Base-by-base conservation (phyloP, 1,140 invertebrate genomes). In the Contarinia nasturtii region DNA sequence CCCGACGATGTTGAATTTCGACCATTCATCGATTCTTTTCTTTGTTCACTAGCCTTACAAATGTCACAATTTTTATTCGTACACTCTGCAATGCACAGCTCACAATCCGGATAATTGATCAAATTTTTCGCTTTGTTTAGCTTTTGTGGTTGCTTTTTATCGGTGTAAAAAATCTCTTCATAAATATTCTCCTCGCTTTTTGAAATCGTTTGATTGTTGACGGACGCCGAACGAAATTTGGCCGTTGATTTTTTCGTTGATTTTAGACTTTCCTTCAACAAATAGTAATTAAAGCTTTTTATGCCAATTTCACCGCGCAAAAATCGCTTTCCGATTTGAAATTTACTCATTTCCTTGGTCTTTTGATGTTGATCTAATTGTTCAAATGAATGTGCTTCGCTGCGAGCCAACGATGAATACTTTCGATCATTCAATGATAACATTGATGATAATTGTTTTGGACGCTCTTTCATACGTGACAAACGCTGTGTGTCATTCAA, bases 211-310 rank as follows among this genome's bases (percentile, higher is more conserved):
- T 11, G 19, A 47, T 55, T 36, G 42, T 61, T 60, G 17, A 61
- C 60, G 1, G 59, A 55, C 41, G 55, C 11, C 18, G 41, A 45
- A 33, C 37, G 33, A 40, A 20, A 5, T 41, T 40, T 41, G 38
- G 38, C n/a, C 22, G 19, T 42, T 15, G 18, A 17, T 48, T 33
- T 20, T 34, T 10, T 34, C 2, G 21, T 18, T n/a, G 21, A 59
- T 48, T 64, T 64, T 8, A 64, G 34, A 14, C 61, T 61, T 50
- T 64, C 61, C 46, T 64, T 63, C 0, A 64, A 51, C 19, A 64
- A 47, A 50, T 64, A 64, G 46, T 64, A 64, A 48, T 64, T 64
- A 52, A 64, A 64, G 53, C 61, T 64, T 51, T 63, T 63, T 18
- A 64, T 64, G 36, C 61, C 61, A 27, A 64, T 64, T 51, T 64